Base-by-base conservation (phyloP, 2,888 invertebrate genomes). In the Bombylius discolor region DNA sequence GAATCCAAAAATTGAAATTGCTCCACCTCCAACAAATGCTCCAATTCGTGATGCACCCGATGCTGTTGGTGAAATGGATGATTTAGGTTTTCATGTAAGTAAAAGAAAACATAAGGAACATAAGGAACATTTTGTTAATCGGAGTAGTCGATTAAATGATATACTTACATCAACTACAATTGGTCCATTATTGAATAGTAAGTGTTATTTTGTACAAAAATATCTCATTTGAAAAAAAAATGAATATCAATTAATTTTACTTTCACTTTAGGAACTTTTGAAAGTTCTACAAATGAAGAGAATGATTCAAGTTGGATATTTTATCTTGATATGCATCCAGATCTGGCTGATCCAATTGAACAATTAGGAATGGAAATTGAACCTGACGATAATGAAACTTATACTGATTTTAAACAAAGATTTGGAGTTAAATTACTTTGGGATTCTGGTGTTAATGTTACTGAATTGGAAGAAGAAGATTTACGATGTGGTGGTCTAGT, bases 311-410 rank as follows among this genome's bases (percentile, higher is more conserved):
- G 76, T 42, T 73, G 73, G 73, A 72, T 73, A 14, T 83, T 83
- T 63, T 69, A 80, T 53, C 75, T 84, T 47, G 82, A 84, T 70
- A 85, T 87, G 76, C 87, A 87, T 68, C 82, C 83, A 33, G 84
- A 85, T 69, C 76, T 87, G 60, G 85, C 83, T 50, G 85, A 85
- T 64, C 85, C 87, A 8, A 82, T 81, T 52, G 86, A 87, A 71
- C 84, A 85, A 65, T 76, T 87, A 57, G 87, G 87, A 52, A 84
- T 87, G 61, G 86, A 86, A 76, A 79, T 87, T 72, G 85, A 85
- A 70, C 77, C 81, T 71, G 84, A 84, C 62, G 84, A 84, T 67
- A 84, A 85, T 64, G 85, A 85, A 60, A 81, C 81, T 32, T 81
- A 83, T n/a, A 85, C 84, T 53, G 85, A 86, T 69, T 83, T 87